phyloP scores from a whole-genome alignment of 2,888 invertebrate genomes.

The Eretmocerus hayati region DNA sequence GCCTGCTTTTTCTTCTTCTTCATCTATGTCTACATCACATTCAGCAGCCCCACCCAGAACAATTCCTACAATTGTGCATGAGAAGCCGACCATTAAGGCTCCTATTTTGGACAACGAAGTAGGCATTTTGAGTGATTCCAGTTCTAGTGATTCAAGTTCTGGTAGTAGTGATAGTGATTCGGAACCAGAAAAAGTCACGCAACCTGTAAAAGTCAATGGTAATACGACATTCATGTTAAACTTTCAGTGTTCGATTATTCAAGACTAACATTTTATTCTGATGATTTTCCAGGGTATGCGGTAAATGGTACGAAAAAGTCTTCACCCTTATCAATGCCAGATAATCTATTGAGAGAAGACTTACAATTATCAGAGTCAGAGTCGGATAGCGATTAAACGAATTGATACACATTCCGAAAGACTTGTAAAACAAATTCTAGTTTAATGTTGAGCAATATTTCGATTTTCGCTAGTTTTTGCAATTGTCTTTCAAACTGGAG shows the following conservation, averaged over 20 bases:
- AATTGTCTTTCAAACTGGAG: constrained; percentile 22
- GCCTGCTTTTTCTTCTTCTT: constrained; percentile 17
- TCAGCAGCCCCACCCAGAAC: constrained; percentile 30
- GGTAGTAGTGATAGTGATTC: constrained; percentile 50
- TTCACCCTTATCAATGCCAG: constrained; percentile 48
- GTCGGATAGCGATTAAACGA: constrained; percentile 67
- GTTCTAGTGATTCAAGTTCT: constrained; percentile 42
- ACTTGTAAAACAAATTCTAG: constrained; percentile 21
- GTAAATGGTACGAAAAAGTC: constrained; percentile 38
- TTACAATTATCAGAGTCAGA: constrained; percentile 81
- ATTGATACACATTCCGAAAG: constrained; percentile 23
- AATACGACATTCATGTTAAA: too few relatives aligned
- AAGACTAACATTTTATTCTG: too few relatives aligned
- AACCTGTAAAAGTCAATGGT: constrained; percentile 35
- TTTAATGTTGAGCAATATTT: constrained; percentile 17
- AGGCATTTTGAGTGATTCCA: constrained; percentile 39
- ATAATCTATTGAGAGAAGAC: constrained; percentile 72
- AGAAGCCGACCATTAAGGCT: constrained; percentile 17
- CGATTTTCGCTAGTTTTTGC: constrained; percentile 20
- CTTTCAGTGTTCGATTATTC: too few relatives aligned
- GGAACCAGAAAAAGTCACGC: constrained; percentile 40
- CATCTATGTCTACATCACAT: constrained; percentile 27
- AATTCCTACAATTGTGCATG: constrained; percentile 20
- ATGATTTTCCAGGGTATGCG: constrained; percentile 38
- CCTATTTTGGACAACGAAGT: constrained; percentile 25